These are phyloP conservation scores for Actinemys pallida DNA, from an alignment of 2,113 vertebrate genomes.

Conservation along the genomic window DNA sequence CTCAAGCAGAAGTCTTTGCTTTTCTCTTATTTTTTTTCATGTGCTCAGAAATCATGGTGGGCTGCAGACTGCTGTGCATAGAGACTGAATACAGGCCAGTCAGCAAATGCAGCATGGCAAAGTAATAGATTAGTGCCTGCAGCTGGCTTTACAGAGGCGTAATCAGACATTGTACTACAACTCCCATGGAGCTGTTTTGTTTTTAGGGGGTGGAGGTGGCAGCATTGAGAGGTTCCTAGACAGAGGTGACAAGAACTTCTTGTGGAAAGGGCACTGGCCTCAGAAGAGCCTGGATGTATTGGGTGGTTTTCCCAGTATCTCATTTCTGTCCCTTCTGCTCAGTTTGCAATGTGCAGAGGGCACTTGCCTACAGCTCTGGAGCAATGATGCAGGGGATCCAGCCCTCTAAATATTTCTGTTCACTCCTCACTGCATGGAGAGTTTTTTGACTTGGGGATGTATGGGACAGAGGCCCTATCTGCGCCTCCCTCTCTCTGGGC, in stretches of 20 bases:
- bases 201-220: not conserved
- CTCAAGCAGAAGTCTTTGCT: not conserved
- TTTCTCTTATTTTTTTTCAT: not conserved
- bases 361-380: not conserved
- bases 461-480: not conserved
- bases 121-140: not conserved
- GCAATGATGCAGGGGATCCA: not conserved
- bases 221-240: not conserved
- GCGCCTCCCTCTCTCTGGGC: not conserved
- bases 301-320: not conserved
- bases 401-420: too few species aligned
- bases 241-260: not conserved
- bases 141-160: not conserved
- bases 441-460: not conserved
- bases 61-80: not conserved
- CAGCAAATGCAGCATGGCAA: not conserved
- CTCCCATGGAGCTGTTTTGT: not conserved
- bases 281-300: not conserved
- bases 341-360: not conserved
- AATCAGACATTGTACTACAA: not conserved
- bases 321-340: not conserved
- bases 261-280: not conserved
- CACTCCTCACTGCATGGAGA: not conserved
- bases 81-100: not conserved
- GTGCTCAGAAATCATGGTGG: not conserved